Base-by-base conservation (phyloP, 2,113 vertebrate species). In the Azemiops feae region DNA sequence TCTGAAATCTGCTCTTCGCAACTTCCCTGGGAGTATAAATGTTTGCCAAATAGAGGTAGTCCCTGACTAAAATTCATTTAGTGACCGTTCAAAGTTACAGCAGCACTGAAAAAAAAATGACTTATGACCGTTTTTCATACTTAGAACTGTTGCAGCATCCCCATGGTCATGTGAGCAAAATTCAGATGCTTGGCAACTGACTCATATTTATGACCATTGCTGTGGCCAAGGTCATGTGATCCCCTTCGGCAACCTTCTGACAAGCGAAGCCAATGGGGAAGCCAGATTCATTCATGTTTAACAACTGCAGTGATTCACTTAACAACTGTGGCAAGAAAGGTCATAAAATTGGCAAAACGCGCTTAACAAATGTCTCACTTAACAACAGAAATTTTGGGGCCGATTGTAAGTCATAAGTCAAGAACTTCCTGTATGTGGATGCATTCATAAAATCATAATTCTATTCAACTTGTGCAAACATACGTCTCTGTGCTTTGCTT, bases 381-480 rank as follows among this genome's bases (percentile, higher is more conserved):
- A 69, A 64, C 27, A 64, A 64, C 58, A 64, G 58, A 30, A 64
- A 69, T n/a, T 1, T n/a, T 4, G 11, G 30, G 4, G 30, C 27
- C 11, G 0, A 2, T 16, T n/a, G 14, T 1, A 0, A 0, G 27
- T n/a, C 11, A 1, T 69, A 69, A 69, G 60, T 14, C 60, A 14
- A 69, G 30, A 30, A 69, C 60, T 69, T 30, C 60, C 60, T 14
- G 11, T n/a, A 25, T 9, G 27, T 45, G 86, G 39, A 54, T 54
- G 14, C 8, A 0, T 43, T 3, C 22, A 50, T 54, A 25, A 8
- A 52, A 74, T 34, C 27, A 0, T 20, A 60, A 7, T 8, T 23
- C n/a, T 52, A 5, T 85, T 87, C 85, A 52, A 1, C 11, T 43
- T 86, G 34, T 85, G 60, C 53, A 57, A n/a, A 52, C 18, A 7